Base-by-base conservation (phyloP, 1,140 invertebrate genomes). In the Trichonephila inaurata region DNA sequence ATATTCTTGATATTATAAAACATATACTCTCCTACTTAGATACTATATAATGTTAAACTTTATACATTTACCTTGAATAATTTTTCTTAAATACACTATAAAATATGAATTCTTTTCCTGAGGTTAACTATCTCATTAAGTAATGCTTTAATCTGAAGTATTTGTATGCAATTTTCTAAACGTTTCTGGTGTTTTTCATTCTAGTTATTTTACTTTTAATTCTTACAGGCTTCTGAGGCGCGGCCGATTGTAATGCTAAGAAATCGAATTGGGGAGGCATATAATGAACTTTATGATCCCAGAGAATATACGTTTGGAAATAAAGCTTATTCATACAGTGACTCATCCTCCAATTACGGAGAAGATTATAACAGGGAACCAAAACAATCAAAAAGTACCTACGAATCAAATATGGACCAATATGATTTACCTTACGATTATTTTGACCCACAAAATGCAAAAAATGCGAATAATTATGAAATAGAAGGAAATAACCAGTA, bases 231-330 rank as follows among this genome's bases (percentile, higher is more conserved):
- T 19, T 19, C 61, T 81, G 21, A 18, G 14, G 40, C 33, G 19
- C 58, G 18, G 19, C n/a, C 28, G 40, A 64, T 86, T 19, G 6
- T 89, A 64, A 19, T 21, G 24, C 28, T 93, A 18, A 88, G 21
- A 6, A 93, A 88, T 58, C 51, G 92, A 44, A 62, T 93, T n/a
- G 92, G 92, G 19, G 21, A 82, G 62, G 12, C 24, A 2, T 92
- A 92, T 58, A 24, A 72, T 5, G 81, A 86, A 10, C 60, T 28
- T 33, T 92, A 92, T 33, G 60, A 93, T 51, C 92, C 92, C 10
- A 72, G 92, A 93, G 92, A 93, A 44, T 93, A 72, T 44, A 69
- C 88, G 44, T 89, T 93, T 81, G 86, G 86, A 60, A 89, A 88
- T 24, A 93, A 89, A 81, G 86, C 58, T 51, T 93, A 62, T 64